Conservation (phyloP, 2,797 vertebrate species). For the Microctenopoma lineatum region DNA sequence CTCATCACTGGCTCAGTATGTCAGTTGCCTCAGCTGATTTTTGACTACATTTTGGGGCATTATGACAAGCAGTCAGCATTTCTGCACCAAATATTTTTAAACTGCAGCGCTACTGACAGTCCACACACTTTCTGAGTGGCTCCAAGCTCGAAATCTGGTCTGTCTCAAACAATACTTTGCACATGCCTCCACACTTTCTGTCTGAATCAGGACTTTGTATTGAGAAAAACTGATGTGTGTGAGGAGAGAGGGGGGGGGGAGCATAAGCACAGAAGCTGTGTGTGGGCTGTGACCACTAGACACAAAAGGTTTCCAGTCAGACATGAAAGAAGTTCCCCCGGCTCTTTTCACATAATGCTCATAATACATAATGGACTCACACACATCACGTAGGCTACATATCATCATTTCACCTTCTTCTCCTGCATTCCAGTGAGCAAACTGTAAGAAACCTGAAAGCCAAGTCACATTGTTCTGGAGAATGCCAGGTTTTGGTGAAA, state of each 20-base stretch:
- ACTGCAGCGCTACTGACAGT: neutral
- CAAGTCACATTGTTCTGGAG: conserved; percentile 19
- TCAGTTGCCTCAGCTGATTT: neutral
- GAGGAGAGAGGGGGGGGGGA: neutral
- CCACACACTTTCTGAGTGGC: conserved; percentile 22
- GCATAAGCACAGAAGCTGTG: conserved; percentile 11
- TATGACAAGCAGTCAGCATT: neutral
- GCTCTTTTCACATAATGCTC: neutral
- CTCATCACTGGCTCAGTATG: too few species aligned
- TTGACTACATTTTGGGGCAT: neutral
- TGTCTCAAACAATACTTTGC: conserved; percentile 24
- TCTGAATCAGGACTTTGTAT: conserved; percentile 60
- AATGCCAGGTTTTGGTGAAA: neutral
- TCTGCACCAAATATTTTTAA: neutral
- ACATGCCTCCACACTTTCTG: conserved; percentile 20
- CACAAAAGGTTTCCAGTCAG: neutral
- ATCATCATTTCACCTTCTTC: too few species aligned
- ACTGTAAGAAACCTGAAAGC: conserved; percentile 1
- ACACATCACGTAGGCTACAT: too few species aligned
- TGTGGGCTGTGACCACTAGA: conserved; percentile 9
- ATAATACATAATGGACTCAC: too few species aligned
- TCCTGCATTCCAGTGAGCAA: neutral
- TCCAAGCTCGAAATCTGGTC: conserved; percentile 38
- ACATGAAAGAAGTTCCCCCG: neutral
- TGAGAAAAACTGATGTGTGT: conserved; percentile 32